Evolutionary conservation across 2,888 invertebrate species (phyloP).

Genomic region (Lymantria dispar): DNA sequence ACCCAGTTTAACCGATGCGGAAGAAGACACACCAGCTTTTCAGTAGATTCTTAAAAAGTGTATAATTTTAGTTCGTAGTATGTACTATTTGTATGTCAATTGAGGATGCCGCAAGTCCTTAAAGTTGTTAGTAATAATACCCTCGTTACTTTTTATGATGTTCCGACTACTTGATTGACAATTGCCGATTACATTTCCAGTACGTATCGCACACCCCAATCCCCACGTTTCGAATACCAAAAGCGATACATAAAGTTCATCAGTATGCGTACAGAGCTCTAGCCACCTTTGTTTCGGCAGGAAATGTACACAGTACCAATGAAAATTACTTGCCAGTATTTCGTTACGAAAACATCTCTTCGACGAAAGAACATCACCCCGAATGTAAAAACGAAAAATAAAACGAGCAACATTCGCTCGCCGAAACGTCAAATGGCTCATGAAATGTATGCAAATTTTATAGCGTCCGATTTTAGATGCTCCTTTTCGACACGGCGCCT

Average conservation of each 20-base stretch:
- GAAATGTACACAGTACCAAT: constrained; percentile 71
- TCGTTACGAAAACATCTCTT: constrained; percentile 59
- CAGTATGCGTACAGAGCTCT: constrained; percentile 66
- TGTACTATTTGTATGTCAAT: background rate
- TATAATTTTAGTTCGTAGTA: too few relatives aligned
- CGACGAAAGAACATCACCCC: constrained; percentile 45
- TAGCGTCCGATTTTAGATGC: constrained; percentile 75
- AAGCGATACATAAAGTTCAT: constrained; percentile 49
- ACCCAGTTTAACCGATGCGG: too few relatives aligned
- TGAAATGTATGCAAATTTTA: constrained; percentile 79
- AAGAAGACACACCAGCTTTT: too few relatives aligned
- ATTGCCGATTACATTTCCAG: constrained; percentile 71
- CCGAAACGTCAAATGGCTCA: constrained; percentile 66
- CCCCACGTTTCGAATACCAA: constrained; percentile 63
- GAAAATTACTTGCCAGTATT: constrained; percentile 65
- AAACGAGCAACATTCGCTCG: constrained; percentile 53
- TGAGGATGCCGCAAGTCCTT: background rate
- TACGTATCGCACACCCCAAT: constrained; percentile 54
- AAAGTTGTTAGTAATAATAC: constrained; percentile 30
- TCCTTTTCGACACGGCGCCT: constrained; percentile 47
- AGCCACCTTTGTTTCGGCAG: constrained; percentile 78
- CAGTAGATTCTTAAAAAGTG: too few relatives aligned
- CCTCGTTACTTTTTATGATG: constrained; percentile 58
- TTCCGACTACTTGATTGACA: constrained; percentile 70
- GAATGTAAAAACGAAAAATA: constrained; percentile 60